Base-by-base conservation (phyloP, 2,888 invertebrate species). In the Drosophila kokeensis region DNA sequence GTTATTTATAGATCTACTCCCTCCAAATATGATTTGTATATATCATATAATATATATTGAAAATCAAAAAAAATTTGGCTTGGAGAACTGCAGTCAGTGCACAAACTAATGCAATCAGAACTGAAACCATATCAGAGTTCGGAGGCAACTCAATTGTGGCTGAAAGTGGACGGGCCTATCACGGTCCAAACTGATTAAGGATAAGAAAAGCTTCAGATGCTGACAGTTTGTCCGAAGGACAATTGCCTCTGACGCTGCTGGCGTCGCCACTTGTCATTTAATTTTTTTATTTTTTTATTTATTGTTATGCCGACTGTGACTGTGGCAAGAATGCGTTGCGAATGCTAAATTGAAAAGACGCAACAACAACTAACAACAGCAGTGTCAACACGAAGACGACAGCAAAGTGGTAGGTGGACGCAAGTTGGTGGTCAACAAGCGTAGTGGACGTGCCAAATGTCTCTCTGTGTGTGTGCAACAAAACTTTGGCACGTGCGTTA, bases 401-500 rank as follows among this genome's bases (percentile, higher is more conserved):
- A 36, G 65, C 38, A 34, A 38, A 40, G 42, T 55, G 8, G 21
- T 21, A 42, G 59, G 18, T 45, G 54, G 61, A 65, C 38, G 42
- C 2, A 7, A 15, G 45, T 21, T 2, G 21, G 7, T 24, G 45
- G 45, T 45, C 45, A 13, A 21, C 45, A 7, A 21, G 21, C 45
- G 27, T 27, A 21, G 27, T 15, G 68, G 40, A 61, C 69, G 64
- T 73, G 75, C 75, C 48, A 71, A 82, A 69, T 83, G 83, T 72
- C 60, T 72, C 55, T 71, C 62, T 61, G 58, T 61, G 7, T 49
- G 52, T 15, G 32, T 21, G 32, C 6, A 34, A 24, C 34, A 69
- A 77, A 68, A 70, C 69, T 45, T 74, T 69, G 69, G 69, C 88
- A 88, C 87, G 89, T 83, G 79, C 87, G 65, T 77, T 73, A 89